A percentile compares a stretch with the other conserved stretches of the same genome.
Evolutionary conservation across 2,888 invertebrate genomes (phyloP).

Genomic region (Platycheirus rosarum): DNA sequence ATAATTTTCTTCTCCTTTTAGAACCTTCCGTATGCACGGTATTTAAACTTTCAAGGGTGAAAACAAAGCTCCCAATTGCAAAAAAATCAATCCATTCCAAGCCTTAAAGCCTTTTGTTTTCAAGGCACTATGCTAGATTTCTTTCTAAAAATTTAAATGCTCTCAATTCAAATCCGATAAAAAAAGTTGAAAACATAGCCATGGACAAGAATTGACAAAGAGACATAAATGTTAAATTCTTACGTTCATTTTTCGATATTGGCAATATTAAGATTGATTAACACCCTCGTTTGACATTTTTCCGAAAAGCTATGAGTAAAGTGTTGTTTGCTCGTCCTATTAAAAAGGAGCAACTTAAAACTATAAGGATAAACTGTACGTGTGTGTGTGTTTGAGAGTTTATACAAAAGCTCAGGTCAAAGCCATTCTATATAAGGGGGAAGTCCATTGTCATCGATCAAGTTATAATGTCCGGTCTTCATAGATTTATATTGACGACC

Average conservation of each 20-base stretch:
- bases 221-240: slow-evolving; percentile 1
- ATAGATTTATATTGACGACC: slow-evolving; percentile 69
- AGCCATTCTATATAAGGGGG: slow-evolving; percentile 28
- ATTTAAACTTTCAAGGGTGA: too few species aligned
- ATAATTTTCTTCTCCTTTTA: too few species aligned
- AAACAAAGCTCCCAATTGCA: too few species aligned
- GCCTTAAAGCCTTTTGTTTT: too few species aligned
- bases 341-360: slow-evolving; percentile 31
- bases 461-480: slow-evolving; percentile 64
- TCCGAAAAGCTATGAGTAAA: slow-evolving; percentile 3
- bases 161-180: too few species aligned
- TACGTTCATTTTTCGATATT: neutral
- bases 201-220: neutral
- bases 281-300: slow-evolving; percentile 36
- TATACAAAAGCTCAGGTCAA: slow-evolving; percentile 18
- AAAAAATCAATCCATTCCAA: too few species aligned
- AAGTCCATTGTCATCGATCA: slow-evolving; percentile 71
- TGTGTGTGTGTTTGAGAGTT: neutral
- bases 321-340: slow-evolving; percentile 39
- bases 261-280: slow-evolving; percentile 31
- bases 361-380: slow-evolving; percentile 1
- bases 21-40: too few species aligned
- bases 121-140: too few species aligned
- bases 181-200: neutral
- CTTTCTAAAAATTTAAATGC: too few species aligned